Conservation (phyloP, 2,888 invertebrate genomes). For the Mesorhabditis spiculigera region DNA sequence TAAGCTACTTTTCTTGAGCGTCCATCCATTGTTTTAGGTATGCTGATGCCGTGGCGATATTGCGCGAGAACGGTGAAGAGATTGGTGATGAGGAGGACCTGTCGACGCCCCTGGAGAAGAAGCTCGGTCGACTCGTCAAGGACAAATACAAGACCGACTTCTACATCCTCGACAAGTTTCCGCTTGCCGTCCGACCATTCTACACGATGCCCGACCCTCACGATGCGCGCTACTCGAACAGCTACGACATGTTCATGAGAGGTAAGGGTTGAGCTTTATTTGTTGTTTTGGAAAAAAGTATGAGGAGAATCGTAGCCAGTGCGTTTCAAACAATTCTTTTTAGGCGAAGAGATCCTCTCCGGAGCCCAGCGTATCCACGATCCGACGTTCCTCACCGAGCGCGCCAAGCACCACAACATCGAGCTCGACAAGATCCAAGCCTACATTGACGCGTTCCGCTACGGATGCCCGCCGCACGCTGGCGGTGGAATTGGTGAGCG, state of each 20-base stretch:
- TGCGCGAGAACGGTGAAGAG: constrained; percentile 78
- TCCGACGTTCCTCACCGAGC: constrained; percentile 79
- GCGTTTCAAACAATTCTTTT: constrained; percentile 9
- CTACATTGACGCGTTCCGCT: constrained; percentile 93
- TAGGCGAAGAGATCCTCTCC: constrained; percentile 85
- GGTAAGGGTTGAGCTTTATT: constrained; percentile 64
- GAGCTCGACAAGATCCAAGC: constrained; percentile 86
- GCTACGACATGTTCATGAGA: constrained; percentile 99
- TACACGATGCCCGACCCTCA: constrained; percentile 98
- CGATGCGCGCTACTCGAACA: constrained; percentile 83
- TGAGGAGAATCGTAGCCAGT: no score
- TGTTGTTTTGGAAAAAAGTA: not conserved
- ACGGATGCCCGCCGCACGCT: constrained; percentile 89
- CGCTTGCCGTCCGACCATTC: constrained; percentile 91
- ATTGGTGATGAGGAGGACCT: constrained; percentile 91
- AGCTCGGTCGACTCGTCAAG: constrained; percentile 67
- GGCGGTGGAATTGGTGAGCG: constrained; percentile 68
- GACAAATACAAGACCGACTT: constrained; percentile 97
- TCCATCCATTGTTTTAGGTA: constrained; percentile 62
- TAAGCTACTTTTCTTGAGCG: constrained; percentile 18
- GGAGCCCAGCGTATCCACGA: constrained; percentile 98
- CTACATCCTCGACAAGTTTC: constrained; percentile 96
- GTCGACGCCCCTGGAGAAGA: constrained; percentile 67
- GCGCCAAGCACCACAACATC: constrained; percentile 84
- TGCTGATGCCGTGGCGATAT: constrained; percentile 79